Conservation (phyloP, 2,797 vertebrate species). For the Galagoides demidoff region DNA sequence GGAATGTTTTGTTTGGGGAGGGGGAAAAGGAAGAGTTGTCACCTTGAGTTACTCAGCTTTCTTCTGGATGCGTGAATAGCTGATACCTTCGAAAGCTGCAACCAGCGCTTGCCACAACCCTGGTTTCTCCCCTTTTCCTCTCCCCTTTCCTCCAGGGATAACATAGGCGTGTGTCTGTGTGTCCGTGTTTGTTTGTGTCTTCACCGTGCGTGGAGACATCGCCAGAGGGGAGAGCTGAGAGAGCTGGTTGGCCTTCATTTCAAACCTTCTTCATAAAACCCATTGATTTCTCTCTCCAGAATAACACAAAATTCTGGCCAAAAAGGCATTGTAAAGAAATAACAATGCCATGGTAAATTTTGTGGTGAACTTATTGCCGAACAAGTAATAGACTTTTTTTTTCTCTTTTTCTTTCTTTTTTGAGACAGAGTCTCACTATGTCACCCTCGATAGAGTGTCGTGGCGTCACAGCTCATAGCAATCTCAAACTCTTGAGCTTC, state of each 20-base stretch:
- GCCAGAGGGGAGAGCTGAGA: neutral
- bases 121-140: neutral
- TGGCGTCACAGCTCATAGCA: too few species aligned
- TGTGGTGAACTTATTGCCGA: neutral
- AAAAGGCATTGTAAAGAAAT: conserved; percentile 23
- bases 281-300: neutral
- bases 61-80: neutral
- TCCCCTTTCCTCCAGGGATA: neutral
- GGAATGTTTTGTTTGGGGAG: neutral
- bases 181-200: neutral
- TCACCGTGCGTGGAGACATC: too few species aligned
- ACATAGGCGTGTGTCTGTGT: fast-evolving
- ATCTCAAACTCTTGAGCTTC: too few species aligned
- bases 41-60: neutral
- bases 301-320: neutral
- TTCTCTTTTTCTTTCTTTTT: neutral
- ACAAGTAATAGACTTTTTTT: neutral
- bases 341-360: neutral
- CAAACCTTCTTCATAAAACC: conserved; percentile 30
- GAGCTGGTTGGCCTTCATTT: neutral
- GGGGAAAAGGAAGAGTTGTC: neutral
- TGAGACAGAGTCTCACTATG: too few species aligned
- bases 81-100: neutral
- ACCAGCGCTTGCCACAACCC: neutral
- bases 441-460: too few species aligned